These are phyloP conservation scores for human (Homo sapiens) DNA, from an alignment of 2,113 vertebrate genomes.

Conservation along the genomic window DNA sequence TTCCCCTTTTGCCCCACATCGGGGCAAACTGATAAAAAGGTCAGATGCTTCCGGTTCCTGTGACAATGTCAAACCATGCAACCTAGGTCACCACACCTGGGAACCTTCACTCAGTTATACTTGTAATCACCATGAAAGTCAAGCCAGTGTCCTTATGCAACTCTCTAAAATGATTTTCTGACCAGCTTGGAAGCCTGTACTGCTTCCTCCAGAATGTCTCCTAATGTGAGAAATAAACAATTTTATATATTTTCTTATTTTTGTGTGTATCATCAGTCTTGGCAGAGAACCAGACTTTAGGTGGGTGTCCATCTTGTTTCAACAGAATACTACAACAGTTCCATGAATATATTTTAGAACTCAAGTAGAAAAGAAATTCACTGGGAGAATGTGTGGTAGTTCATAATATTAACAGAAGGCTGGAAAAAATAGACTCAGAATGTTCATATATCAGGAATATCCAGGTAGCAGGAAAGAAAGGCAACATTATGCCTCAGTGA, in stretches of 20 bases:
- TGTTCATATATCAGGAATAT: not conserved
- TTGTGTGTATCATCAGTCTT: not conserved
- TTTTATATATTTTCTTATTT: not conserved
- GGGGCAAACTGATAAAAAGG: not conserved
- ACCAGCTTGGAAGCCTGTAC: not conserved
- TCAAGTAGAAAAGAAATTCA: not conserved
- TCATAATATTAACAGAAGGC: not conserved
- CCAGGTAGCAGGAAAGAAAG: not conserved
- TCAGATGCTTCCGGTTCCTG: not conserved
- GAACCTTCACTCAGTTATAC: not conserved
- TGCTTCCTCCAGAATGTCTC: not conserved
- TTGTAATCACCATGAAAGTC: not conserved
- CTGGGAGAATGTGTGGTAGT: not conserved
- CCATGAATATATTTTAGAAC: not conserved
- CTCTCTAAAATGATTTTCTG: not conserved
- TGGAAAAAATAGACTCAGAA: not conserved
- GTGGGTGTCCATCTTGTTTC: not conserved
- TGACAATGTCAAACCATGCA: not conserved
- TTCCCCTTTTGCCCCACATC: not conserved
- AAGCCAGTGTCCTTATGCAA: not conserved
- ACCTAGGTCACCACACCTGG: accelerated
- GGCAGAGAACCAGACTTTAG: not conserved
- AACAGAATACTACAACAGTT: not conserved
- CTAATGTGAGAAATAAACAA: not conserved
- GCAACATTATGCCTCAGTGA: not conserved